Evolutionary conservation across 2,113 vertebrate genomes (phyloP), one percentile per base, ranked within the genome.

Genomic region (Xenus cinereus): DNA sequence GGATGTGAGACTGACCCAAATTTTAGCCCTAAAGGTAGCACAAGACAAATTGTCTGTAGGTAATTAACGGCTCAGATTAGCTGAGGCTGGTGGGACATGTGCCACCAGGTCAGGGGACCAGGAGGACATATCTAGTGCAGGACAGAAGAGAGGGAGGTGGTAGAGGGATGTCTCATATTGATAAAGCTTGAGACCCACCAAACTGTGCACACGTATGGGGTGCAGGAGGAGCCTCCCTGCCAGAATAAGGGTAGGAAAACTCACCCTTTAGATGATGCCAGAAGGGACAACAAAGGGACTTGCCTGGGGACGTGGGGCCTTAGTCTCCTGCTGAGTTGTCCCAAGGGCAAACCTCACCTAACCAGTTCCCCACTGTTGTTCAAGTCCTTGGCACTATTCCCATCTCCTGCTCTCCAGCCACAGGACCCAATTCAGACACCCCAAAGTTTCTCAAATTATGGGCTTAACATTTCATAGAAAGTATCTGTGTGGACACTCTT

Each of bases 181-280:
- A 46, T 39, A 53, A 71, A 23, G 7, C 30, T 4, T 43, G 23
- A 83, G 50, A 26, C 2, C 5, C 64, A 67, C 16, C 50, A 37
- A 63, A 41, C 3, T 2, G 41, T 4, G n/a, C 0, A 32, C 8
- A 20, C 33, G 26, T 43, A 14, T 5, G 56, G 12, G 12, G 6
- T 1, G 19, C 43, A 17, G 51, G 27, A 67, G 33, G 27, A 50
- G 59, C 9, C 22, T 43, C 54, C 66, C 24, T 30, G 12, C 4
- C 79, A 37, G 22, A 41, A 8, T 1, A 3, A 46, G 37, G 28
- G 51, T 4, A 54, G 76, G 27, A 80, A 60, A 51, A 53, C 28
- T 41, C 76, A 79, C 9, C 46, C 32, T 35, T 2, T 5, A 57
- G 54, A 18, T 4, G 35, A 50, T 22, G 18, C 6, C 33, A 71